Base-by-base conservation (phyloP, 1,140 invertebrate species). In the Leguminivora glycinivorella region DNA sequence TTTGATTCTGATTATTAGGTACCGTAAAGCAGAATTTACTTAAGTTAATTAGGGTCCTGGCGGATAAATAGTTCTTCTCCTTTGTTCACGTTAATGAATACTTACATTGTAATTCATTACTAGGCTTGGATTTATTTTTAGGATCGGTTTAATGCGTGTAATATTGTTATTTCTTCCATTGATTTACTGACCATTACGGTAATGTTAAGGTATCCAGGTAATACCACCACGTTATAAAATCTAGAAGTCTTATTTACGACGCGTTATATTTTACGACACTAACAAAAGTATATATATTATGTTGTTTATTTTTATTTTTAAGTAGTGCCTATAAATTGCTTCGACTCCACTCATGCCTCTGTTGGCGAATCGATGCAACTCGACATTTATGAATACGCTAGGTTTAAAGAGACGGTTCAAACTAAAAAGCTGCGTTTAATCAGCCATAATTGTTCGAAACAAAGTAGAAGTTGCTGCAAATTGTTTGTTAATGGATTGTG, bases 121-220 rank as follows among this genome's bases (percentile, higher is more conserved):
- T 73, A 77, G 70, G 74, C 68, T 74, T 70, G 73, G 80, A 82
- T 81, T 77, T 80, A 82, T 77, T 71, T 70, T 68, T 68, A 19
- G 29, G 69, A 67, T 58, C 60, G 76, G 76, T 75, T 83, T 84
- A 82, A 84, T 81, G 82, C 70, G 74, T 77, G 75, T 79, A 82
- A 80, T 86, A 84, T 83, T 80, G 14, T 86, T 84, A 83, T 86
- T 82, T 72, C 76, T 84, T 81, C 72, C 47, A 73, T 75, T 84
- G 83, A 86, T 86, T 86, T 86, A 86, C 74, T 73, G 77, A 70
- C 73, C 75, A 83, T 83, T 81, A 81, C 75, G 76, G 78, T 75
- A 75, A 80, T 78, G 74, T 83, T 80, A 78, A 82, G 71, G 71
- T 80, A 79, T 76, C 73, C 72, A 79, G 74, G 73, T 79, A 83